Evolutionary conservation across 2,888 invertebrate species (phyloP).

Genomic region (Mantis religiosa): DNA sequence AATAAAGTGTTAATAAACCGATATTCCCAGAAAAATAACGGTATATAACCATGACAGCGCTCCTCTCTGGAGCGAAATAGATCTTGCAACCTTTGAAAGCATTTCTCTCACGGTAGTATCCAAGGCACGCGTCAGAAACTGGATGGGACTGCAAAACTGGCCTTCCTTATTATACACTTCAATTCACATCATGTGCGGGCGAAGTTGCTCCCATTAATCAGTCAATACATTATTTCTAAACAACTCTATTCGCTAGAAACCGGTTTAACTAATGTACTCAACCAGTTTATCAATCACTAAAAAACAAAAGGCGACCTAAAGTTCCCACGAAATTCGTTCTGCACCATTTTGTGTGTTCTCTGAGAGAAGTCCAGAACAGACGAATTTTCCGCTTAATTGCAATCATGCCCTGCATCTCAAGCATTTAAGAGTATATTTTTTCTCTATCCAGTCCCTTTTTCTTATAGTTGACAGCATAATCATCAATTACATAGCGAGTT

Average conservation of each 20-base stretch:
- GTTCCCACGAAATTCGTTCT: neutral
- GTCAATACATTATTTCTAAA: neutral
- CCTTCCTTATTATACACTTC: neutral
- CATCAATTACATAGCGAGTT: too few species aligned
- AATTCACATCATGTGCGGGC: neutral
- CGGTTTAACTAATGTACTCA: neutral
- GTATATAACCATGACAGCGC: too few species aligned
- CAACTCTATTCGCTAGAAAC: neutral
- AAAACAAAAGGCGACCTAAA: neutral
- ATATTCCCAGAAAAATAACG: too few species aligned
- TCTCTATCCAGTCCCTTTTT: too few species aligned
- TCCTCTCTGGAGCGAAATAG: too few species aligned
- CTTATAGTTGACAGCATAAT: too few species aligned
- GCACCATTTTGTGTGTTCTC: neutral
- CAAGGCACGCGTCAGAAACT: neutral
- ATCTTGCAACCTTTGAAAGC: neutral
- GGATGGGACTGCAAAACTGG: neutral
- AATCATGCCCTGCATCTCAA: too few species aligned
- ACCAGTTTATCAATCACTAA: neutral
- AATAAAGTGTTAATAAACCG: too few species aligned
- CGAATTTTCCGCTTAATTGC: too few species aligned
- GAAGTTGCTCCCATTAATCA: neutral
- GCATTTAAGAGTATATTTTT: too few species aligned
- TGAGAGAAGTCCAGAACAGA: neutral
- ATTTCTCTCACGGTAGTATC: neutral